Evolutionary conservation across 2,888 invertebrate species (phyloP), one percentile per base, ranked within the genome.

Genomic region (Micropterix aruncella): DNA sequence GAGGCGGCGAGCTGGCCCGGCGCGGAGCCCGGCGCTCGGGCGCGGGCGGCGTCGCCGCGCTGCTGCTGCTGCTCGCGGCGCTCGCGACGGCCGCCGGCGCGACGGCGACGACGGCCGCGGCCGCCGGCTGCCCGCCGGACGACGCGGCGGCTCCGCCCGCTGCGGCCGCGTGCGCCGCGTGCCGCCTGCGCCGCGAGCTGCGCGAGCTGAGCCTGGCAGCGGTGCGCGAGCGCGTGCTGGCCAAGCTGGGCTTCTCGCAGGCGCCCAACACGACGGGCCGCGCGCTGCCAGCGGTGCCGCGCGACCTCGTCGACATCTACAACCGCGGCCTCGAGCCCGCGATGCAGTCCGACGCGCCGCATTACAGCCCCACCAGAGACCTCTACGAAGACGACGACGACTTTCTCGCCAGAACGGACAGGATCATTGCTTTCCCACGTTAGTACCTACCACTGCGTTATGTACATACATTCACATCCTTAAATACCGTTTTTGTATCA

Each of bases 351-450:
- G 59, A 66, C 63, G 56, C 70, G 69, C 61, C 72, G 73, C 57
- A 63, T 73, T 52, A 65, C 68, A 51, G 60, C 64, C 50, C 61
- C 61, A 37, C 54, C 55, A 39, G 55, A 56, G 40, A 51, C 59
- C 46, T 58, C 58, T 47, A 75, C 74, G 52, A 70, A 73, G 54
- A 78, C 61, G 70, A 76, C 50, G 80, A 81, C 56, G 79, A 80
- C 60, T 79, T 74, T 65, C 75, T 78, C 56, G 76, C 78, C 53
- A 74, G 75, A 56, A 79, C 80, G 48, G 76, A 81, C 60, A 77
- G 76, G 57, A 73, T 82, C 55, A 65, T 81, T 61, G 75, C 77
- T 52, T 83, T 83, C 66, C 79, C 79, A 56, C 80, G 72, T 74
- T 72, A 74, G 75, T 73, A 72, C 61, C 54, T 56, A 54, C 56